Evolutionary conservation across 2,888 invertebrate genomes (phyloP).

Genomic region (Nomada goodeniana): DNA sequence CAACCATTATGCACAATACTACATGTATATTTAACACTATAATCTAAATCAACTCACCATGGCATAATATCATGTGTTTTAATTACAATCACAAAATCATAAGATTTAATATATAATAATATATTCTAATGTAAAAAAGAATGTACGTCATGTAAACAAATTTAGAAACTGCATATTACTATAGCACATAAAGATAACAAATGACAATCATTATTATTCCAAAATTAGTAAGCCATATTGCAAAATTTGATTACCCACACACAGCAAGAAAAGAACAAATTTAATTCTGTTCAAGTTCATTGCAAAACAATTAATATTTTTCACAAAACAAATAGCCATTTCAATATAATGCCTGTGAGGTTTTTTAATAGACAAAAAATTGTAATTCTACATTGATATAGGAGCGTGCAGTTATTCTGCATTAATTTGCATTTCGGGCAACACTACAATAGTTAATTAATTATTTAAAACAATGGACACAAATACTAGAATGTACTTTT

Average conservation of each 20-base stretch:
- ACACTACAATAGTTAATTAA: constrained; percentile 3
- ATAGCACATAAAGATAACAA: constrained; percentile 40
- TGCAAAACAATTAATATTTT: neutral
- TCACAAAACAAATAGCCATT: constrained; percentile 53
- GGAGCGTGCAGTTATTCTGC: constrained; percentile 33
- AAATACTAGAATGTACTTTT: neutral
- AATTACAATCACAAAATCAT: constrained; percentile 23
- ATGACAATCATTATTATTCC: constrained; percentile 17
- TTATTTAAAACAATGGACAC: constrained; percentile 4
- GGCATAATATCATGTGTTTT: constrained; percentile 66
- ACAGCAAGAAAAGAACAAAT: neutral
- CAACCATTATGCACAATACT: neutral
- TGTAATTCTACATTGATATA: constrained; percentile 46
- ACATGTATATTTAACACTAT: neutral
- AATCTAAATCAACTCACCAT: constrained; percentile 71
- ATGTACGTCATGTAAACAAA: constrained; percentile 34
- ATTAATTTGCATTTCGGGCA: constrained; percentile 14
- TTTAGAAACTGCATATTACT: constrained; percentile 19
- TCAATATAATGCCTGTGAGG: constrained; percentile 54
- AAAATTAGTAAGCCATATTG: neutral
- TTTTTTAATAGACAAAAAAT: constrained; percentile 32
- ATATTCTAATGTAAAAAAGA: constrained; percentile 32
- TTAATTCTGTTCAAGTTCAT: neutral
- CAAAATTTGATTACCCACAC: neutral
- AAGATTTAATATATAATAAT: constrained; percentile 20